Evolutionary conservation across 2,888 invertebrate genomes (phyloP).

Genomic region (Petrophora chlorosata): DNA sequence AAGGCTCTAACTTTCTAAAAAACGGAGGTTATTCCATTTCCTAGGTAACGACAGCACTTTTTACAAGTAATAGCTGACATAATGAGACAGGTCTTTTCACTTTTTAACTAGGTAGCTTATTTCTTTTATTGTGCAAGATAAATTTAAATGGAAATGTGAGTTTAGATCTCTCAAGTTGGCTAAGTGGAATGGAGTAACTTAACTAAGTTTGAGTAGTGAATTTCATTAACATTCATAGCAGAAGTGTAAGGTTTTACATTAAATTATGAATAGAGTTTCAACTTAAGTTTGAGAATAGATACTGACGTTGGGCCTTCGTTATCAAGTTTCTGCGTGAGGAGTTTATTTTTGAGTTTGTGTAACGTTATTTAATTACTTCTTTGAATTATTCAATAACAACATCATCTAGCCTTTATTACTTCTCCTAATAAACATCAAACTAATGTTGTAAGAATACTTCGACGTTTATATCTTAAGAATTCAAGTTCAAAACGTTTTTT

Average conservation of each 20-base stretch:
- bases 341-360: too few relatives aligned
- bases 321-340: constrained; percentile 2
- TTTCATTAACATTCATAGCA: constrained; percentile 20
- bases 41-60: constrained; percentile 1
- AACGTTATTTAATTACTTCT: too few relatives aligned
- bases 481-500: too few relatives aligned
- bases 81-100: not conserved
- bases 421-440: too few relatives aligned
- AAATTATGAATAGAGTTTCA: constrained; percentile 14
- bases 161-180: constrained; percentile 6
- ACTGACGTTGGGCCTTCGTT: constrained; percentile 4
- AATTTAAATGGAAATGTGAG: constrained; percentile 10
- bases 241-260: constrained; percentile 17
- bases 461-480: too few relatives aligned
- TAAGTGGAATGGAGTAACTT: constrained; percentile 6
- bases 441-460: too few relatives aligned
- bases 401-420: too few relatives aligned
- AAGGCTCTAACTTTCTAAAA: constrained; percentile 28
- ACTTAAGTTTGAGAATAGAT: constrained; percentile 3
- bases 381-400: too few relatives aligned
- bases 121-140: not conserved
- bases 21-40: constrained; percentile 18
- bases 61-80: constrained; percentile 1
- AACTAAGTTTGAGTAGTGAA: constrained; percentile 13
- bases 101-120: not conserved